phyloP scores from a whole-genome alignment of 2,888 invertebrate species.

The Eumacrocentrus americanus region DNA sequence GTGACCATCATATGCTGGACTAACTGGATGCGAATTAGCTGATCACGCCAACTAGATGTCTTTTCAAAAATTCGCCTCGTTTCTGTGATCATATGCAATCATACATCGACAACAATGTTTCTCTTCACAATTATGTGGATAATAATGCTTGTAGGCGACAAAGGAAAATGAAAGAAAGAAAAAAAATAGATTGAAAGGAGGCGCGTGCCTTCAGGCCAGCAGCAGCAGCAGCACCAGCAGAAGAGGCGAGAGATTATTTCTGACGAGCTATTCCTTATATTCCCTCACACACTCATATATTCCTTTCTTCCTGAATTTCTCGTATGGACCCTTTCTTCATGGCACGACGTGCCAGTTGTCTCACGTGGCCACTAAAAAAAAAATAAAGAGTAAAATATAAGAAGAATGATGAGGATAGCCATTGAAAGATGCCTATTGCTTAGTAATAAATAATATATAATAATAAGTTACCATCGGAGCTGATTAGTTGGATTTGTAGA shows the following conservation, averaged over 20 bases:
- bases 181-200: constrained; percentile 25
- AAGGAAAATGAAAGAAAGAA: constrained; percentile 2
- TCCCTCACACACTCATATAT: neutral
- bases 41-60: neutral
- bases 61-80: constrained; percentile 8
- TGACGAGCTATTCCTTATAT: constrained; percentile 1
- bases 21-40: neutral
- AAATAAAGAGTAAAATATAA: neutral
- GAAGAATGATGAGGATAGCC: neutral
- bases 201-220: constrained; percentile 30
- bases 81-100: constrained; percentile 22
- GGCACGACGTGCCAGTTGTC: constrained; percentile 32
- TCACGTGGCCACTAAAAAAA: constrained; percentile 7
- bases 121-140: neutral
- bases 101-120: neutral
- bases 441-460: no score
- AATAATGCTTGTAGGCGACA: neutral
- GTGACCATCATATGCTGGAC: constrained; percentile 9
- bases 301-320: neutral
- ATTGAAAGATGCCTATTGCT: neutral
- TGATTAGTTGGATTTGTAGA: no score
- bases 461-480: no score
- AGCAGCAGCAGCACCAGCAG: neutral
- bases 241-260: constrained; percentile 12
- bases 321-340: constrained; percentile 17